Evolutionary conservation across 2,888 invertebrate genomes (phyloP), one percentile per base, ranked within the genome.

Genomic region (Hyles lineata): DNA sequence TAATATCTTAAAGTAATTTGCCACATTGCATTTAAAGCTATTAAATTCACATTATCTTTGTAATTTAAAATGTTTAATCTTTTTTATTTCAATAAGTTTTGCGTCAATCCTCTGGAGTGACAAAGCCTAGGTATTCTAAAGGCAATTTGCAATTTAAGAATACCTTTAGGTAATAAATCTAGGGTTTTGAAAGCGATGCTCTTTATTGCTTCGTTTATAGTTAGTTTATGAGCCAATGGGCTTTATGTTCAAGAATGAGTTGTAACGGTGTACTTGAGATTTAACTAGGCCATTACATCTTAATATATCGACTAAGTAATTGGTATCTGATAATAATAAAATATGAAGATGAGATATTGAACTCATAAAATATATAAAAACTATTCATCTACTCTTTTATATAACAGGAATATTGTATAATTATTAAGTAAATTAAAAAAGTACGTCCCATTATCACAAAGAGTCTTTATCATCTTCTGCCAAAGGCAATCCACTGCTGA

Each of bases 81-180:
- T 60, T 60, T 60, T 60, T 59, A 21, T 23, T 60, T 23, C 17
- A 67, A 25, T 67, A 50, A 50, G 17, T 50, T 67, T 55, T 50
- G 23, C 35, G 7, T 67, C 21, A 67, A 67, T 43, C 15, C 7
- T 6, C 21, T 11, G 35, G 35, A 21, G 21, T 67, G 43, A 43
- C 63, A 43, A 67, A 43, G 67, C 17, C 43, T 35, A 43, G 21
- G 7, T 23, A 35, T 23, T 63, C 23, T 67, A 50, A 67, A 50
- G 21, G 67, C 23, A 23, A 15, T 67, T 25, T 67, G 50, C 50
- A 23, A 67, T 67, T 50, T 23, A 50, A 67, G n/a, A 67, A 43
- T 17, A 23, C 23, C 63, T 67, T 43, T 17, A 11, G 43, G 21
- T 50, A 17, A 67, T 67, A 67, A 67, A 67, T 50, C 67, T 67